Evolutionary conservation across 2,888 invertebrate genomes (phyloP).

Genomic region (Drosophila eohydei): DNA sequence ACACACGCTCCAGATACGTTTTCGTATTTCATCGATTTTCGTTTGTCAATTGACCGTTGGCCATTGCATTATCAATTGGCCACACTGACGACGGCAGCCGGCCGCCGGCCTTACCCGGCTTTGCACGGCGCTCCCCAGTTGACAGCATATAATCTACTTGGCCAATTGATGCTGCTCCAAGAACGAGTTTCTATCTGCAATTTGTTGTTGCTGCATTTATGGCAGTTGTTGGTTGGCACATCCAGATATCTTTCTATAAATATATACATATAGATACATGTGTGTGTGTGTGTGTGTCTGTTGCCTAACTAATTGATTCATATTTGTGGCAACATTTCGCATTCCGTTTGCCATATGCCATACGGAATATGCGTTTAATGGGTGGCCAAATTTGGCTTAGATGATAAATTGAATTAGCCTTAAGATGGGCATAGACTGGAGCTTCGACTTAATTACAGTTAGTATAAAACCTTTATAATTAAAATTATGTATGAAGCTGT

Average conservation of each 20-base stretch:
- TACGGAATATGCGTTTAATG: constrained; percentile 43
- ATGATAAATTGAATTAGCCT: constrained; percentile 69
- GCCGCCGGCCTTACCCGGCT: constrained; percentile 14
- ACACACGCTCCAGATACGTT: constrained; percentile 52
- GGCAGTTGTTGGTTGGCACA: constrained; percentile 40
- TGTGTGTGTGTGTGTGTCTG: neutral
- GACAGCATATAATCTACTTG: constrained; percentile 53
- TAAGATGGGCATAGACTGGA: constrained; percentile 47
- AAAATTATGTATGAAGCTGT: constrained; percentile 1
- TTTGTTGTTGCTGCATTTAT: constrained; percentile 39
- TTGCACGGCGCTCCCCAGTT: constrained; percentile 27
- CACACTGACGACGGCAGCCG: constrained; percentile 29
- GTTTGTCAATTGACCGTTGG: constrained; percentile 71
- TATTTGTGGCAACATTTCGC: constrained; percentile 65
- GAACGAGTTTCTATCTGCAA: constrained; percentile 71
- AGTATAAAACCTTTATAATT: constrained; percentile 18
- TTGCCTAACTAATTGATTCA: constrained; percentile 76
- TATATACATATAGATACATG: neutral
- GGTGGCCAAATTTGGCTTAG: constrained; percentile 60
- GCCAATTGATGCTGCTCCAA: constrained; percentile 68
- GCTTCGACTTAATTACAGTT: constrained; percentile 20
- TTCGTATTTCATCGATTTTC: constrained; percentile 69
- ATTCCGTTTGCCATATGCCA: constrained; percentile 48
- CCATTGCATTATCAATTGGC: constrained; percentile 66
- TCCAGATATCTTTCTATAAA: constrained; percentile 27